Conservation (phyloP, 2,113 vertebrate species). For the Tragulus kanchil region DNA sequence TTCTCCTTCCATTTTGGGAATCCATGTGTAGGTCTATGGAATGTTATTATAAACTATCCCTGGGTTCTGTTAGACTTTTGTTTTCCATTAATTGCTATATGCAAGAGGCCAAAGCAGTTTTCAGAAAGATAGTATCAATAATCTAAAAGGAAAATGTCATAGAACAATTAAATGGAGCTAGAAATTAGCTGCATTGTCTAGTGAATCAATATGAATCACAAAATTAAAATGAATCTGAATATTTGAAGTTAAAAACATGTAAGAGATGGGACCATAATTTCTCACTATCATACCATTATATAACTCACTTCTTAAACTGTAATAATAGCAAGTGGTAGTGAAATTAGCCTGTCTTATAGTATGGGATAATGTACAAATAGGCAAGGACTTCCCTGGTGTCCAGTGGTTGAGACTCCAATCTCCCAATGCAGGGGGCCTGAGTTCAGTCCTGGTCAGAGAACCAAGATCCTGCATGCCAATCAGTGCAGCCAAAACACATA, state of each 20-base stretch:
- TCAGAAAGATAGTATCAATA: conserved; percentile 45
- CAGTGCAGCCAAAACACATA: not conserved
- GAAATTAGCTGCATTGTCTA: conserved; percentile 51
- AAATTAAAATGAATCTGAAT: conserved; percentile 71
- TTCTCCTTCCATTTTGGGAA: conserved; percentile 26
- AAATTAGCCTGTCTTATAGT: conserved; percentile 20
- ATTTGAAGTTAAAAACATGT: conserved; percentile 63
- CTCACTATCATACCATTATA: conserved; percentile 45
- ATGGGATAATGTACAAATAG: not conserved
- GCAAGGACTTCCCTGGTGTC: not conserved
- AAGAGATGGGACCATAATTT: conserved; percentile 36
- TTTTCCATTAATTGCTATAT: conserved; percentile 15
- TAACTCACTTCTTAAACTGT: conserved; percentile 18
- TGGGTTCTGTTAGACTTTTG: conserved; percentile 36
- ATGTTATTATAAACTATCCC: conserved; percentile 2
- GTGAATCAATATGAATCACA: conserved; percentile 64
- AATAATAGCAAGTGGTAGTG: conserved; percentile 15
- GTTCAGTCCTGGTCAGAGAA: not conserved
- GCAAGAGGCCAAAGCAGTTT: conserved; percentile 28
- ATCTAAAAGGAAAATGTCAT: conserved; percentile 59
- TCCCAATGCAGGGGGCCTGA: not conserved
- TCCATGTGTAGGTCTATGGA: not conserved
- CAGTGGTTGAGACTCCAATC: not conserved
- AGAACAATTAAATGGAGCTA: conserved; percentile 64
- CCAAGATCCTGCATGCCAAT: not conserved